Percentiles rank a stretch among this genome's conserved stretches.
Conservation (phyloP, 2,797 vertebrate genomes). For the Aeoliscus strigatus region DNA sequence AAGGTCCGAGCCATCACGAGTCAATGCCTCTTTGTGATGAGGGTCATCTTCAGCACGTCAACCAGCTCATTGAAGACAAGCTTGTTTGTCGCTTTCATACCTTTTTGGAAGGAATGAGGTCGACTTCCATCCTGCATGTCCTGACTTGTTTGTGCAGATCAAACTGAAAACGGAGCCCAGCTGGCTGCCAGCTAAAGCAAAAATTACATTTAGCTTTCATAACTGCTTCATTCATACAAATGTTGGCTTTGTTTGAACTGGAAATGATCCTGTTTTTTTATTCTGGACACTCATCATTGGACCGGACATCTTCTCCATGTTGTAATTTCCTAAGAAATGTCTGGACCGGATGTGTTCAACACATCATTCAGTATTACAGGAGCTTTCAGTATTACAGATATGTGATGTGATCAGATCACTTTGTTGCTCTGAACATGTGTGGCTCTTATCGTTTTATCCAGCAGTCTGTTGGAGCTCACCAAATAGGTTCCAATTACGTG, state of each 20-base stretch:
- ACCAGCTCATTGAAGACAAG: not conserved
- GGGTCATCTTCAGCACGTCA: not conserved
- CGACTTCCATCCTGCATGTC: slow-evolving; percentile 30
- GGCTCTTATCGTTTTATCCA: no score
- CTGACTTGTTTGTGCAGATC: slow-evolving; percentile 33
- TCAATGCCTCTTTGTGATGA: slow-evolving; percentile 3
- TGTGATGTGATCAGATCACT: slow-evolving; percentile 26
- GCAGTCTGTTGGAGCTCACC: no score
- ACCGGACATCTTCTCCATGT: slow-evolving; percentile 19
- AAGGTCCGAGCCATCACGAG: slow-evolving; percentile 20
- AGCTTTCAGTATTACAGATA: slow-evolving; percentile 60
- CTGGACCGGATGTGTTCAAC: slow-evolving; percentile 29
- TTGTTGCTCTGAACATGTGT: slow-evolving; percentile 15
- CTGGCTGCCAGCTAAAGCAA: slow-evolving; percentile 29
- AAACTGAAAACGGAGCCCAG: slow-evolving; percentile 41
- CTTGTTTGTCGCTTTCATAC: slow-evolving; percentile 11
- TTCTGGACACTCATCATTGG: slow-evolving; percentile 21
- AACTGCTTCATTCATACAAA: no score
- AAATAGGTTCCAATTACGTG: no score
- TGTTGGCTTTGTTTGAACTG: no score
- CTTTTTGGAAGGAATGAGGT: slow-evolving; percentile 41
- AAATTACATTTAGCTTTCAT: slow-evolving; percentile 9
- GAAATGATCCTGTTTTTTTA: slow-evolving; percentile 52
- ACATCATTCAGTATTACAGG: slow-evolving; percentile 62
- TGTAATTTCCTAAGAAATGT: slow-evolving; percentile 51